These are phyloP conservation scores for Bhutanitis thaidina DNA, from an alignment of 2,888 invertebrate species.

Conservation along the genomic window DNA sequence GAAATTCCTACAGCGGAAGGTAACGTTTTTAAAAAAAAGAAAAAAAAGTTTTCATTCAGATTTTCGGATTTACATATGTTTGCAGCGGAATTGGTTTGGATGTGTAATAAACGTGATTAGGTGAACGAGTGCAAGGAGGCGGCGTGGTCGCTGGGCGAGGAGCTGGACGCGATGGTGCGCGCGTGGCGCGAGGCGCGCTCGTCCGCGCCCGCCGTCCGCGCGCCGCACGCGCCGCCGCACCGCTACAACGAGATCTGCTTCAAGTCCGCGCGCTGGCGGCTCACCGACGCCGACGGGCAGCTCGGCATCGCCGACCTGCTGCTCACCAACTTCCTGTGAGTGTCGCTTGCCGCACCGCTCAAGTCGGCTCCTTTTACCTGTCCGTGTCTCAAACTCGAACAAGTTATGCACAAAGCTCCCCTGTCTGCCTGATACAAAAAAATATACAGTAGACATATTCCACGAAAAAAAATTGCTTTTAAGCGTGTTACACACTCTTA, in stretches of 20 bases:
- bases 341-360: slow-evolving; percentile 77
- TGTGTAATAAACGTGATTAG: slow-evolving; percentile 39
- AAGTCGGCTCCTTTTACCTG: no score
- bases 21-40: no score
- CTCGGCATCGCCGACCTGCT: slow-evolving; percentile 97
- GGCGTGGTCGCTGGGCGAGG: slow-evolving; percentile 92
- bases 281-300: slow-evolving; percentile 98
- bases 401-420: no score
- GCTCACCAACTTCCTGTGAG: slow-evolving; percentile 95
- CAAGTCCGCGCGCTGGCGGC: slow-evolving; percentile 98
- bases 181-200: slow-evolving; percentile 85
- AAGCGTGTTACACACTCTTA: no score
- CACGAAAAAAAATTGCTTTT: no score
- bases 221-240: slow-evolving; percentile 87
- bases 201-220: slow-evolving; percentile 78
- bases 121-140: slow-evolving; percentile 95
- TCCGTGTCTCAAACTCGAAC: no score
- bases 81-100: no score
- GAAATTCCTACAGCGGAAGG: no score
- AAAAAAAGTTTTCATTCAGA: no score
- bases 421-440: no score
- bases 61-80: no score
- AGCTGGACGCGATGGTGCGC: slow-evolving; percentile 96
- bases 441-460: no score
- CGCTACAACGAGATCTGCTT: slow-evolving; percentile 94